phyloP scores from a whole-genome alignment of 2,113 vertebrate species.

The Athene noctua region DNA sequence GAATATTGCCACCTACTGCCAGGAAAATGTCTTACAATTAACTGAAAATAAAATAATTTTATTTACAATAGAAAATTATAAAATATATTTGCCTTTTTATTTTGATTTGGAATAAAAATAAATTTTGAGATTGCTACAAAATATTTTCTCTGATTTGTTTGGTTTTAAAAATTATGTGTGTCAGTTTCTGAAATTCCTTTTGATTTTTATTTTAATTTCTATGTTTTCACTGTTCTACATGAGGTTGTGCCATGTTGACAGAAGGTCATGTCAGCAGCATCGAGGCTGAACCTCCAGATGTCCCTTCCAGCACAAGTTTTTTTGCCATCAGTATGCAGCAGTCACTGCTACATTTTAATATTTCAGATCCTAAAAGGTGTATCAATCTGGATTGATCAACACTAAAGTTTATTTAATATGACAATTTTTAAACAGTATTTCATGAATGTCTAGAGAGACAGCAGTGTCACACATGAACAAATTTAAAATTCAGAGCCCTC shows the following conservation, averaged over 20 bases:
- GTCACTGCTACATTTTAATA: neutral
- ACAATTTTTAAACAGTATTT: neutral
- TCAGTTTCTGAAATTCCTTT: neutral
- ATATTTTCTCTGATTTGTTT: neutral
- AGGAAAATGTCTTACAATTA: neutral
- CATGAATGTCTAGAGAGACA: neutral
- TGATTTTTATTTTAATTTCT: neutral
- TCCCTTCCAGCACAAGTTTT: neutral
- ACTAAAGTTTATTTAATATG: neutral
- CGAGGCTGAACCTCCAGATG: neutral
- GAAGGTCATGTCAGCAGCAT: neutral
- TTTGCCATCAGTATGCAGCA: neutral
- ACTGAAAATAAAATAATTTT: neutral
- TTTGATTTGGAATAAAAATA: neutral
- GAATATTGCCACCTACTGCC: fast-evolving
- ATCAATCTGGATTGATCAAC: neutral
- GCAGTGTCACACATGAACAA: neutral
- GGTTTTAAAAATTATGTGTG: neutral
- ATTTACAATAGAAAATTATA: neutral
- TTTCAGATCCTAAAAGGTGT: neutral
- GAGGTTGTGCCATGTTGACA: neutral
- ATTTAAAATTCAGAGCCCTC: neutral
- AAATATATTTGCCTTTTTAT: neutral
- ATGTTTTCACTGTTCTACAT: neutral
- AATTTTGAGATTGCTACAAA: neutral